Percentiles rank a stretch among this genome's conserved stretches.
Evolutionary conservation across 1,140 invertebrate genomes (phyloP).

Genomic region (Platyura marginata): DNA sequence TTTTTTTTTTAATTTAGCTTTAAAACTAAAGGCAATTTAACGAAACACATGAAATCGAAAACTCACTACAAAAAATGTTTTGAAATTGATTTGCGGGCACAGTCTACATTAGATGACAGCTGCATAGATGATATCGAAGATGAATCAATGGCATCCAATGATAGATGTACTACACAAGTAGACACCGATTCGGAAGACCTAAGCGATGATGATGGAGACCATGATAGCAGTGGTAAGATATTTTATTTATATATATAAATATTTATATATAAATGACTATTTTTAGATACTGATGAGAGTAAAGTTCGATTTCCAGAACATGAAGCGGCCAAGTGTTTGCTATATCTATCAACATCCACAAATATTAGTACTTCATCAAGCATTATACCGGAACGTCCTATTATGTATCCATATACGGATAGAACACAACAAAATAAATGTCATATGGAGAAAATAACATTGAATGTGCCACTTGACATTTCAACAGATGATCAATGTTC

Average conservation of each 20-base stretch:
- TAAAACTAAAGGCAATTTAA: slow-evolving; percentile 96
- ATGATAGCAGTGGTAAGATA: slow-evolving; percentile 38
- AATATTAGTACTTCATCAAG: neutral
- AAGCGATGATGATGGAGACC: slow-evolving; percentile 43
- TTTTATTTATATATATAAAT: too few species aligned
- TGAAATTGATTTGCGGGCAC: slow-evolving; percentile 41
- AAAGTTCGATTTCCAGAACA: slow-evolving; percentile 52
- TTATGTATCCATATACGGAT: slow-evolving; percentile 3
- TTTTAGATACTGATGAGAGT: slow-evolving; percentile 32
- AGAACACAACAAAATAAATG: too few species aligned
- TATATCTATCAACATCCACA: slow-evolving; percentile 43
- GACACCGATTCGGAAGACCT: slow-evolving; percentile 37
- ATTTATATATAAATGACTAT: too few species aligned
- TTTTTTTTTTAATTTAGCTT: slow-evolving; percentile 38
- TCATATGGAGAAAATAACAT: too few species aligned
- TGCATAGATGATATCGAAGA: slow-evolving; percentile 3
- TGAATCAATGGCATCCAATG: slow-evolving; percentile 33
- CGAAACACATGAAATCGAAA: slow-evolving; percentile 98
- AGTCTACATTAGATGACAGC: slow-evolving; percentile 42
- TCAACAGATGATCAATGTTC: too few species aligned
- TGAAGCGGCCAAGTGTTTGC: slow-evolving; percentile 69
- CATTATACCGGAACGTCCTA: neutral
- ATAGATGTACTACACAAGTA: slow-evolving; percentile 27
- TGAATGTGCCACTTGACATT: too few species aligned
- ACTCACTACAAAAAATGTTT: slow-evolving; percentile 88